Conservation (phyloP, 2,797 vertebrate genomes). For the Apodemus agrarius region DNA sequence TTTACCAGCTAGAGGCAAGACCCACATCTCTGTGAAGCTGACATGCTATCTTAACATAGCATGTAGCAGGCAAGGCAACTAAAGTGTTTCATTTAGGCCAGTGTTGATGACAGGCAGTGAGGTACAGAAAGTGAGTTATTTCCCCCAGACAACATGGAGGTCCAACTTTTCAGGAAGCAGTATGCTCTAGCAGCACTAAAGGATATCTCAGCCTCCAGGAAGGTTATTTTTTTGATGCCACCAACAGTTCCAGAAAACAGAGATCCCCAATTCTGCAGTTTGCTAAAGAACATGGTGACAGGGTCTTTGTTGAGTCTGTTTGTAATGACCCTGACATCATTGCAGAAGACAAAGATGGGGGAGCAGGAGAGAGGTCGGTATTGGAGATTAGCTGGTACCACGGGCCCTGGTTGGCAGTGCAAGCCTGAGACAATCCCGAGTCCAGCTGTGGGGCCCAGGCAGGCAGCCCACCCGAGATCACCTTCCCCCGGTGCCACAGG, state of each 20-base stretch:
- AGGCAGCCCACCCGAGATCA: neutral
- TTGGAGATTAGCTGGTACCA: neutral
- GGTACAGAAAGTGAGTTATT: neutral
- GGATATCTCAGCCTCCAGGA: conserved; percentile 92
- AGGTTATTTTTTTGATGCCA: conserved; percentile 95
- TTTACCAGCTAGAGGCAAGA: neutral
- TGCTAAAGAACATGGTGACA: conserved; percentile 93
- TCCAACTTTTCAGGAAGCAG: conserved; percentile 68
- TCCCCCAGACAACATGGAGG: neutral
- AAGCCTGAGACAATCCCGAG: neutral
- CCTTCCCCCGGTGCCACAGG: neutral
- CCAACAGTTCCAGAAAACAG: conserved; percentile 93
- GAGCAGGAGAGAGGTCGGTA: neutral
- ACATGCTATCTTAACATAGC: neutral
- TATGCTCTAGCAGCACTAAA: conserved; percentile 91
- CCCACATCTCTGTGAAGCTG: neutral
- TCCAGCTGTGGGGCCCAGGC: neutral
- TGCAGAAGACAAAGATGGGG: conserved; percentile 89
- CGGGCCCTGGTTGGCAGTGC: neutral
- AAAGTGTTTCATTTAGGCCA: neutral
- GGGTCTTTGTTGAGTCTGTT: conserved; percentile 94
- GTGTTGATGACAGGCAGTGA: neutral
- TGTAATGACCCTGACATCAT: conserved; percentile 93
- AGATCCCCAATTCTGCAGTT: conserved; percentile 91
- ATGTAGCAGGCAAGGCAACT: neutral